Base-by-base conservation (phyloP, 2,113 vertebrate species). In the Tyrannus savana region DNA sequence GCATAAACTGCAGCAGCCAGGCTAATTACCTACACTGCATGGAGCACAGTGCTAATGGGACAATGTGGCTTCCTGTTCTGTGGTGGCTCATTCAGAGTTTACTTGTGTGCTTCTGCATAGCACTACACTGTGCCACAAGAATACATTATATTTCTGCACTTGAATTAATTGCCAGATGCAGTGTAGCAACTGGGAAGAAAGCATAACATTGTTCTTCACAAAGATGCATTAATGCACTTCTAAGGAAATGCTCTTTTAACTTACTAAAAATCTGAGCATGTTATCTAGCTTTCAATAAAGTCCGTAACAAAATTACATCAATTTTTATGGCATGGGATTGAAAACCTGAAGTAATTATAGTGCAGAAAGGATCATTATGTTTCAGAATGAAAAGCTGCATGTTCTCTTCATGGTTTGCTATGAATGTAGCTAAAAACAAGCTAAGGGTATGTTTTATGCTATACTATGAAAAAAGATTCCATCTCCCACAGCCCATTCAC, bases 51-150 rank as follows among this genome's bases (percentile, higher is more conserved):
- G 55, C 44, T 59, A 52, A 46, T 17, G 17, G 63, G 60, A 55
- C 0, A 0, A 15, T 5, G 3, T 39, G 56, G 30, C 16, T 63
- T 84, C 35, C 5, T 74, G 6, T 19, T 5, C 46, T 2, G 1
- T 27, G 22, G 18, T 33, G 42, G 18, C 52, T 77, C 17, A 12
- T 47, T 83, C 50, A 41, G 35, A 64, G 23, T n/a, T 89, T 56
- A n/a, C 31, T 60, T 58, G 3, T 55, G 27, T 55, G 5, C 64
- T 91, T 64, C 56, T 94, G 69, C n/a, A 28, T 25, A 66, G 67
- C 41, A 19, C 46, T 81, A 23, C 21, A 6, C n/a, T 71, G 41
- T 39, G 47, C 22, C 31, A 55, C 47, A 64, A 72, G 21, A 73
- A 19, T 33, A 56, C 19, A 7, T 18, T 52, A 63, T 15, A 35